Base-by-base conservation (phyloP, 2,888 invertebrate species). In the Pasiphila rectangulata region DNA sequence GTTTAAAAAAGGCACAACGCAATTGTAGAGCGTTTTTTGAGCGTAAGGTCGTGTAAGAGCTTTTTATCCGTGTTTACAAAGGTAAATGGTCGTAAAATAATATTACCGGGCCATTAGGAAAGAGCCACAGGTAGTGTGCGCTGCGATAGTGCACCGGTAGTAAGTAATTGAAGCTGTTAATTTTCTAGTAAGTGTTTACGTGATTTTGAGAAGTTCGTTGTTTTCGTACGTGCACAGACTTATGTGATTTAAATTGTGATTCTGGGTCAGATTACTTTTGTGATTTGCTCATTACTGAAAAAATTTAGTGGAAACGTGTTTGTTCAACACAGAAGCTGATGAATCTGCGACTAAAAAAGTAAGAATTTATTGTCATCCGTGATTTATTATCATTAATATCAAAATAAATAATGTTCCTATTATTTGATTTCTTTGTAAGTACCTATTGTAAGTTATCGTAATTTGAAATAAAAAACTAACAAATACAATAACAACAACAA, bases 1-100 rank as follows among this genome's bases (percentile, higher is more conserved):
- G 64, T 72, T 72, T 66, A 51, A 61, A 70, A 74, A 75, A 65
- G 61, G 61, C 64, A 71, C 63, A 72, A 68, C 67, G 73, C 80
- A 81, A 84, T 83, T 79, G 83, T 83, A 67, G 72, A 43, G 56
- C 60, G 57, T 71, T 78, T 79, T 79, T 81, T 82, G 68, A 59
- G 55, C 61, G 61, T 66, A 67, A 70, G 64, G 67, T 69, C 71
- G 64, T 60, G 68, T 72, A 75, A 77, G 71, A 77, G 71, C 73
- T 68, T 79, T 80, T 79, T 79, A 78, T 73, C 73, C 78, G 72
- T 83, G 81, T 85, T 84, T 83, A 82, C 78, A 81, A 79, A 56
- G 79, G 80, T 82, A 82, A 83, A 79, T 75, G 75, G 80, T 79
- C 80, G 79, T 87, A 86, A 85, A 87, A 82, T 82, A 83, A 82